phyloP scores from a whole-genome alignment of 2,113 vertebrate genomes.

The Lepidothrix coronata region DNA sequence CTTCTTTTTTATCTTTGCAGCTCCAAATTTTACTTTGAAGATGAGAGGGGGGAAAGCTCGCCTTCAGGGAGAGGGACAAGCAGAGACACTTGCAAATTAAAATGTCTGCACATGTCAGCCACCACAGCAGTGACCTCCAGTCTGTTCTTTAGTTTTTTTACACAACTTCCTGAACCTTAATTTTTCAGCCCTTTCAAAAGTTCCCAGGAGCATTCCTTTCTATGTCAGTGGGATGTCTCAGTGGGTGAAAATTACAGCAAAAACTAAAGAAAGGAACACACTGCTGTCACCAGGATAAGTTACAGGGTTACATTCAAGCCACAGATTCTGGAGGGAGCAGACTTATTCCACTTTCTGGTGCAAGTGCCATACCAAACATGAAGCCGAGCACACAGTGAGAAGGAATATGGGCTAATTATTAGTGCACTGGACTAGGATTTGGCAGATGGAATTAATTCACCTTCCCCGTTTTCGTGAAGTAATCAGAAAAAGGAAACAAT shows the following conservation, averaged over 20 bases:
- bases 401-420: not conserved
- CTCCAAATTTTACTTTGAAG: constrained; percentile 23
- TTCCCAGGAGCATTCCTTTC: not conserved
- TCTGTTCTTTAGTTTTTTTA: not conserved
- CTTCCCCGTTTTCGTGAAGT: not conserved
- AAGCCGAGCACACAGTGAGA: not conserved
- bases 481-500: not conserved
- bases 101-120: not conserved
- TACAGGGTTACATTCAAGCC: not conserved
- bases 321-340: not conserved
- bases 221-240: not conserved
- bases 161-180: not conserved
- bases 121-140: not conserved
- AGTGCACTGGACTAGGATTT: not conserved
- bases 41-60: not conserved
- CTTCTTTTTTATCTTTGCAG: not conserved
- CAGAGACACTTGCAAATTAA: constrained; percentile 30
- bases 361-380: not conserved
- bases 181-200: constrained; percentile 13
- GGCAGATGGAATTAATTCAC: not conserved
- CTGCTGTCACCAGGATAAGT: not conserved
- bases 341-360: not conserved
- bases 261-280: not conserved
- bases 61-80: constrained; percentile 43
- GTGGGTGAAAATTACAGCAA: not conserved